A percentile compares a stretch with the other conserved stretches of the same genome.
phyloP scores from a whole-genome alignment of 2,888 invertebrate genomes.

The Onchidella celtica region DNA sequence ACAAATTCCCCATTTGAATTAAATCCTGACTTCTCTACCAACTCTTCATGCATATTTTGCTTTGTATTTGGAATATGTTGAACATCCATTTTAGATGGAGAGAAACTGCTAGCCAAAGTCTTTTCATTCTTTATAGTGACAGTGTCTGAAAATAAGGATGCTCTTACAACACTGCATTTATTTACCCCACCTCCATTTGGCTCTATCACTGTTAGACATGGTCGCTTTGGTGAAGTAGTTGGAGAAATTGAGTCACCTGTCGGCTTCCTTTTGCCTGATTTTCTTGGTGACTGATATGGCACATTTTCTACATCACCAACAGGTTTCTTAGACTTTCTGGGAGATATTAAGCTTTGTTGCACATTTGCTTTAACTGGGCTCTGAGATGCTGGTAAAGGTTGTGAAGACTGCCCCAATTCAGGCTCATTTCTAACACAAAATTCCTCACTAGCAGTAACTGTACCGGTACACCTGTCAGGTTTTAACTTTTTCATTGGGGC shows the following conservation, averaged over 20 bases:
- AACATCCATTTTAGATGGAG: background rate
- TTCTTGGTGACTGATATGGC: background rate
- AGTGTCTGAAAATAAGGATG: constrained; percentile 15
- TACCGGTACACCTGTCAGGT: no score
- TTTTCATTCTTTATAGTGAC: background rate
- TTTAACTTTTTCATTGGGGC: no score
- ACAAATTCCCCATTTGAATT: background rate
- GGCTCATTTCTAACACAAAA: no score
- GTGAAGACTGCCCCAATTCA: no score
- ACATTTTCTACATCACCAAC: constrained; percentile 25
- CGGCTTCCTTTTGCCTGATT: constrained; percentile 10
- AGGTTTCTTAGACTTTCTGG: background rate
- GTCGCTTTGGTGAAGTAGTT: constrained; percentile 40
- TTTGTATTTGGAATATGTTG: background rate
- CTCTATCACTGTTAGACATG: constrained; percentile 37
- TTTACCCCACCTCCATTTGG: constrained; percentile 3
- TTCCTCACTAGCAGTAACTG: no score
- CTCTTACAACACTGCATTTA: background rate
- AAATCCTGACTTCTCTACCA: background rate
- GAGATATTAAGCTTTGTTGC: no score
- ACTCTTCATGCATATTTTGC: background rate
- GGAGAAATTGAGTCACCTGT: constrained; percentile 8
- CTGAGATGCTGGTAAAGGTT: no score
- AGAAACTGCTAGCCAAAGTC: background rate
- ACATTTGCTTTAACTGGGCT: background rate